Percentiles rank a stretch among this genome's conserved stretches.
Conservation (phyloP, 2,113 vertebrate species). For the Meleagris gallopavo region DNA sequence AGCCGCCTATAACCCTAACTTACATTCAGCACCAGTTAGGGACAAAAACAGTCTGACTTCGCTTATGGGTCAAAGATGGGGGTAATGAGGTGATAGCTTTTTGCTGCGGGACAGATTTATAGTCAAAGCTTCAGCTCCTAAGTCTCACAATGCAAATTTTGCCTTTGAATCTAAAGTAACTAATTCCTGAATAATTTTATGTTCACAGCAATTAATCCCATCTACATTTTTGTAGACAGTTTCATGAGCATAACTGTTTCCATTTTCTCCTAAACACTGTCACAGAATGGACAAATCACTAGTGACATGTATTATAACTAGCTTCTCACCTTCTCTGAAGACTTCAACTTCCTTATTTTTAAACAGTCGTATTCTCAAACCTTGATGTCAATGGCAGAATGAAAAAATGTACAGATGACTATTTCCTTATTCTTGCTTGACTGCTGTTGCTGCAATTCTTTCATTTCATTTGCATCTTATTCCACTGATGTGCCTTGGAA, state of each 20-base stretch:
- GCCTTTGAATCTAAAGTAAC: not conserved
- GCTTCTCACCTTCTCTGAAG: not conserved
- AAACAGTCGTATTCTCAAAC: not conserved
- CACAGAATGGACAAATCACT: not conserved
- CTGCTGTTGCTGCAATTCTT: not conserved
- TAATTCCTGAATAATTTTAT: not conserved
- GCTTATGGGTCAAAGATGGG: not conserved
- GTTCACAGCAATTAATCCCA: not conserved
- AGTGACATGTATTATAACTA: not conserved
- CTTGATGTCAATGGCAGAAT: not conserved
- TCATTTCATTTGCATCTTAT: not conserved
- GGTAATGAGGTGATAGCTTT: not conserved
- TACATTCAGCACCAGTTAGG: not conserved
- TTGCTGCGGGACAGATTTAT: not conserved
- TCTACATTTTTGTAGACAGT: not conserved
- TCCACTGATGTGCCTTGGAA: constrained; percentile 10
- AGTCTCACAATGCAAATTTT: not conserved
- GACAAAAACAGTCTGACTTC: not conserved
- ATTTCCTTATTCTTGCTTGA: not conserved
- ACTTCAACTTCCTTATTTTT: not conserved
- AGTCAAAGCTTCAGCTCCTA: not conserved
- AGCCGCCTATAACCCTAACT: not conserved
- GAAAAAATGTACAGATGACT: not conserved
- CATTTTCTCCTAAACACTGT: not conserved
- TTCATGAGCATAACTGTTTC: not conserved